Conservation (phyloP, 2,113 vertebrate species). For the Acanthochromis polyacanthus region DNA sequence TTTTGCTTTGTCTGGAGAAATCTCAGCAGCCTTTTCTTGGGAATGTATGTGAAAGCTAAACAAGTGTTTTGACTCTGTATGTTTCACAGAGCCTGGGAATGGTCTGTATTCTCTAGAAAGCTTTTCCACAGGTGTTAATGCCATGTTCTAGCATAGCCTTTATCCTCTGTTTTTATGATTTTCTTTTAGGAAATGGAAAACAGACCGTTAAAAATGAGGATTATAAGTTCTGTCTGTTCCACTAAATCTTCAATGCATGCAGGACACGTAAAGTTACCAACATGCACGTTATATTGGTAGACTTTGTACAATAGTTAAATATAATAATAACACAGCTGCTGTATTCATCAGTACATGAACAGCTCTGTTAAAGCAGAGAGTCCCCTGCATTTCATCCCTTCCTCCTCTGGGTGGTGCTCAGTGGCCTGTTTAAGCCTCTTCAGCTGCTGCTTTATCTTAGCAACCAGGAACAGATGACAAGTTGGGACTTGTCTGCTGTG, state of each 20-base stretch:
- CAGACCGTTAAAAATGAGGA: no score
- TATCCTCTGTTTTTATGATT: no score
- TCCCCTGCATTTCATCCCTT: neutral
- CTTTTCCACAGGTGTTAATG: neutral
- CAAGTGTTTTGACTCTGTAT: no score
- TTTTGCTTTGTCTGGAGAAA: slow-evolving; percentile 48
- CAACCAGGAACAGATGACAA: slow-evolving; percentile 51
- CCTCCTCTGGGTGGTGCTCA: slow-evolving; percentile 47
- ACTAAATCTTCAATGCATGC: no score
- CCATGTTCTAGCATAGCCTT: neutral
- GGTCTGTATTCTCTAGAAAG: neutral
- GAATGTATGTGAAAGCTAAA: no score
- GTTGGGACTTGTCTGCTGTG: slow-evolving; percentile 48
- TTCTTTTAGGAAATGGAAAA: no score
- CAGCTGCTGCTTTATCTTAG: slow-evolving; percentile 25
- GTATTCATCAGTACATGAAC: neutral
- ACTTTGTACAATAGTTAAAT: neutral
- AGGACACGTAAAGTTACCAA: no score
- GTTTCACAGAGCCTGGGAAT: no score
- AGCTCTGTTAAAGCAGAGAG: neutral
- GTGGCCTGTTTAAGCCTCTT: neutral
- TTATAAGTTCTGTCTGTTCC: no score
- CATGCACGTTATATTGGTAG: neutral
- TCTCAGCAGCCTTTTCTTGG: no score
- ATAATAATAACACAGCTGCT: neutral